Conservation (phyloP, 2,888 invertebrate genomes). For the Agrotis ipsilon region DNA sequence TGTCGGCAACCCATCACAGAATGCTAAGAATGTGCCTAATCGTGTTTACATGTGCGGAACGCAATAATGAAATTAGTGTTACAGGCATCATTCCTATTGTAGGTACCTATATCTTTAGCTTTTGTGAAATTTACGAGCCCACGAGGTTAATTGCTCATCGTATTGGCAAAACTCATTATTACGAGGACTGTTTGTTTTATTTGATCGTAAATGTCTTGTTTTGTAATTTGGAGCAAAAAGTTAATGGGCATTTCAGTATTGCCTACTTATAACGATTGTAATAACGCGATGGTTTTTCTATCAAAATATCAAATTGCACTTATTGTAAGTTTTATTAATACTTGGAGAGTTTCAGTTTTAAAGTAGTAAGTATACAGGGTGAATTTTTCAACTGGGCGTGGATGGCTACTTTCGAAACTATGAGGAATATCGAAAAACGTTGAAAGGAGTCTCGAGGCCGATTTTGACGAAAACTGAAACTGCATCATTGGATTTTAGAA, state of each 20-base stretch:
- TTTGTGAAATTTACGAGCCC: conserved; percentile 53
- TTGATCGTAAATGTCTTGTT: conserved; percentile 37
- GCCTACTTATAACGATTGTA: conserved; percentile 7
- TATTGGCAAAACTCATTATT: conserved; percentile 55
- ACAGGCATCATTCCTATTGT: conserved; percentile 2
- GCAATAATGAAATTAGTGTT: conserved; percentile 14
- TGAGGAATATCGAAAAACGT: no score
- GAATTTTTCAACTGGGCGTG: no score
- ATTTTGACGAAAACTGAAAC: no score
- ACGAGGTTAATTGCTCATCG: conserved; percentile 59
- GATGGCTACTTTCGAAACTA: no score
- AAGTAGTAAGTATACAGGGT: background rate
- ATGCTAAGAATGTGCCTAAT: background rate
- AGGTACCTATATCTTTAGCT: conserved; percentile 27
- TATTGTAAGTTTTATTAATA: background rate
- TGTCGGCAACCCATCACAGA: background rate
- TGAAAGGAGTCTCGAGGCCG: no score
- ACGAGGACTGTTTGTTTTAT: conserved; percentile 46
- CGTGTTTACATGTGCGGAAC: conserved; percentile 6
- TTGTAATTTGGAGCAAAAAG: conserved; percentile 30
- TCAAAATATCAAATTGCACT: background rate
- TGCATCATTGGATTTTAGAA: no score
- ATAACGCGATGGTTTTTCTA: conserved; percentile 7
- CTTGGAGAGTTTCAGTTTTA: background rate
- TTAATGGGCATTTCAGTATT: conserved; percentile 26